Percentiles rank a stretch among this genome's conserved stretches.
Conservation (phyloP, 2,797 vertebrate genomes). For the Denticeps clupeoides region DNA sequence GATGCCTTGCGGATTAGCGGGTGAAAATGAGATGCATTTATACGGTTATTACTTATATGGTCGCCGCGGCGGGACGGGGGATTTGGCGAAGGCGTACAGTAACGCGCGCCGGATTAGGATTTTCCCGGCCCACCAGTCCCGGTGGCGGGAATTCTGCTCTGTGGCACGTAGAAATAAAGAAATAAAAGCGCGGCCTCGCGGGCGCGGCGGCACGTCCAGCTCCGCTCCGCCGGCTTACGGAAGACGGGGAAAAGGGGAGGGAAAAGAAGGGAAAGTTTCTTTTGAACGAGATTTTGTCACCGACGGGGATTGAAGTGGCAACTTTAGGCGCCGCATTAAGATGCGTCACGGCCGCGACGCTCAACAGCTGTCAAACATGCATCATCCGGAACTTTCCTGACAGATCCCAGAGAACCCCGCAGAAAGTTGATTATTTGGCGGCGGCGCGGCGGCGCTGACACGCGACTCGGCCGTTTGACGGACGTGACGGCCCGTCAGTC, state of each 20-base stretch:
- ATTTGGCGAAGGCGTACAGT: conserved; percentile 24
- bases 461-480: conserved; percentile 46
- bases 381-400: conserved; percentile 37
- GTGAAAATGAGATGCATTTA: conserved; percentile 66
- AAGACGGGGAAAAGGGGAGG: background rate
- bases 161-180: conserved; percentile 11
- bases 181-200: too few species aligned
- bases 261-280: background rate
- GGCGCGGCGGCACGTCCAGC: background rate
- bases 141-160: conserved; percentile 1
- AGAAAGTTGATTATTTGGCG: too few species aligned
- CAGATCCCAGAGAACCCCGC: too few species aligned
- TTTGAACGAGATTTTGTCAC: conserved; percentile 6
- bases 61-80: conserved; percentile 20
- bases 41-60: conserved; percentile 55
- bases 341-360: conserved; percentile 12
- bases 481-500: conserved; percentile 61
- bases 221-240: background rate
- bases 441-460: too few species aligned
- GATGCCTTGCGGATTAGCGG: conserved; percentile 61
- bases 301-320: conserved; percentile 25
- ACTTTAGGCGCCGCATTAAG: conserved; percentile 31
- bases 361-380: conserved; percentile 47
- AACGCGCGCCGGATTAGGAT: conserved; percentile 20
- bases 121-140: conserved; percentile 18